Base-by-base conservation (phyloP, 2,888 invertebrate genomes). In the Panzeria rudis region DNA sequence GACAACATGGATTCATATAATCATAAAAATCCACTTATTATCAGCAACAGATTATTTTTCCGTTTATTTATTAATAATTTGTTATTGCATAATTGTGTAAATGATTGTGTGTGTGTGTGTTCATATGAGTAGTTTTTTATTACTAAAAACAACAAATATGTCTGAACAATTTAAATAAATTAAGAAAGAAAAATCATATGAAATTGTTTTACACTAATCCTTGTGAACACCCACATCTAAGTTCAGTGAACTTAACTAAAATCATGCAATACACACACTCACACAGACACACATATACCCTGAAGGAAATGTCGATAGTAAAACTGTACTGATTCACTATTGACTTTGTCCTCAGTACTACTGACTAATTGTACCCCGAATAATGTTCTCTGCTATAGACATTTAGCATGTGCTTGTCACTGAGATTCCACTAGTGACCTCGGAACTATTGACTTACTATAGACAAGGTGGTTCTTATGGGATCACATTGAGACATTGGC, bases 11-110 rank as follows among this genome's bases (percentile, higher is more conserved):
- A 25, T 23, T n/a, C 62, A 50, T 15, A 52, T 3, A 78, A 32
- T 71, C 78, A 44, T 54, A 78, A 72, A 38, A 83, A 75, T 69
- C 80, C 84, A 84, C 80, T 84, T 76, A 71, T 71, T 52, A 71
- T 71, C 80, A 84, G 25, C 75, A 76, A 71, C 80, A 84, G 79
- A 84, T 84, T 76, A 75, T 76, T 76, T 76, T 76, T 71, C n/a
- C 56, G 38, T 73, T 80, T 80, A 80, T 80, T 80, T 72, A 79
- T 69, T 78, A 23, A 61, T 41, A 35, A 52, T 69, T 78, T 78
- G 47, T 69, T 59, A 77, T 59, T 77, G 44, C 29, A 6, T 54
- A 25, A 25, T 13, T 38, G 52, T 25, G 17, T n/a, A n/a, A 32
- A 11, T 17, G 32, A 5, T 2, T 20, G 50, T 23, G 6, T 17